Conservation (phyloP, 2,113 vertebrate species). For the Salvator merianae region DNA sequence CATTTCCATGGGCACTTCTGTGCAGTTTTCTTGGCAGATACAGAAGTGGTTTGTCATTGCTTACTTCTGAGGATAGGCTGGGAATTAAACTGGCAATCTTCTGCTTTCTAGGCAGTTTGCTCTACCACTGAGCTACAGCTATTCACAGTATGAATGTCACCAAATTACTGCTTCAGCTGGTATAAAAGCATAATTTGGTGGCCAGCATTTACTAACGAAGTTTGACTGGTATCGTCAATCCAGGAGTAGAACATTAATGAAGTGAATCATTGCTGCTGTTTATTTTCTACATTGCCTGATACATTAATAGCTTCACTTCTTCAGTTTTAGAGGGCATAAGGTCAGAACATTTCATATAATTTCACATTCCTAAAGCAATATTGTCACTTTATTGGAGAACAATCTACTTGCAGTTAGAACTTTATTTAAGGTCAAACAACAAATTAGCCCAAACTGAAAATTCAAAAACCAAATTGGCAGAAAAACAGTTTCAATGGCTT, state of each 20-base stretch:
- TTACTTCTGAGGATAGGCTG: too few species aligned
- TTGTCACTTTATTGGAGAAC: conserved; percentile 7
- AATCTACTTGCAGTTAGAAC: conserved; percentile 15
- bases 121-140: too few species aligned
- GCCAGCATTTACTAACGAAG: conserved; percentile 35
- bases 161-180: conserved; percentile 12
- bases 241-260: conserved; percentile 33
- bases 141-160: neutral
- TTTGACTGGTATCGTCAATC: neutral
- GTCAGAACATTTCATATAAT: conserved; percentile 1
- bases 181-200: conserved; percentile 10
- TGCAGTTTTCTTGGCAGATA: too few species aligned
- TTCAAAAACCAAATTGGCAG: neutral
- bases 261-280: conserved; percentile 12
- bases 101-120: too few species aligned
- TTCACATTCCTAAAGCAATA: neutral
- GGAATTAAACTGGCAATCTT: too few species aligned
- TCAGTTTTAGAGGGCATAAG: conserved; percentile 12
- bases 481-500: neutral
- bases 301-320: conserved; percentile 3
- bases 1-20: too few species aligned
- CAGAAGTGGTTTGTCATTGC: too few species aligned
- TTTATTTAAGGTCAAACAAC: conserved; percentile 11
- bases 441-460: neutral
- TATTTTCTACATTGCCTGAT: neutral